These are phyloP conservation scores for Halichondria panicea DNA, from an alignment of 37 sponge, comb jelly and placozoan species.

Conservation along the genomic window DNA sequence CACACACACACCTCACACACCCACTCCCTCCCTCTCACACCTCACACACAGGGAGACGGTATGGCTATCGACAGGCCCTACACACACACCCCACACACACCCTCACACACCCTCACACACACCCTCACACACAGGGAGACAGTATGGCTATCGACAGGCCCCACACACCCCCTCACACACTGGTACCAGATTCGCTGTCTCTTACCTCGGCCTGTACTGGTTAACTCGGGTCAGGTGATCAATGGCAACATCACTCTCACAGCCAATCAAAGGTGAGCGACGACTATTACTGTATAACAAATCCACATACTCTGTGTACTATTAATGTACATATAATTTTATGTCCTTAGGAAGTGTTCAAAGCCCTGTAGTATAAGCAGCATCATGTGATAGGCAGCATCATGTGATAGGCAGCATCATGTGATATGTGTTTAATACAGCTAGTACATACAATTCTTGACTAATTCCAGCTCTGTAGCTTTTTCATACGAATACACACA, in stretches of 20 bases:
- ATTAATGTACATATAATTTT: no score
- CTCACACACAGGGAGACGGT: background rate
- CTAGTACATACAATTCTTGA: no score
- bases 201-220: constrained; percentile 77
- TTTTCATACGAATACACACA: no score
- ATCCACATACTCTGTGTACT: no score
- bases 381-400: no score
- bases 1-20: background rate
- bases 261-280: constrained; percentile 83
- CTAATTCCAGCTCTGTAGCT: no score
- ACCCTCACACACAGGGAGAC: constrained; percentile 42
- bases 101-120: background rate
- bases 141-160: constrained; percentile 94
- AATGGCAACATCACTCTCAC: constrained; percentile 68
- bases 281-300: no score
- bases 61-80: background rate
- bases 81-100: background rate
- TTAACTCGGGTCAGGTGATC: constrained; percentile 65
- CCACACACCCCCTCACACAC: constrained; percentile 98
- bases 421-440: no score
- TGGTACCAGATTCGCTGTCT: constrained; percentile 99
- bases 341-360: no score
- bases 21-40: background rate
- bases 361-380: no score
- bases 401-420: no score